Conservation (phyloP, 2,797 vertebrate species). For the Gymnopithys bicolor region DNA sequence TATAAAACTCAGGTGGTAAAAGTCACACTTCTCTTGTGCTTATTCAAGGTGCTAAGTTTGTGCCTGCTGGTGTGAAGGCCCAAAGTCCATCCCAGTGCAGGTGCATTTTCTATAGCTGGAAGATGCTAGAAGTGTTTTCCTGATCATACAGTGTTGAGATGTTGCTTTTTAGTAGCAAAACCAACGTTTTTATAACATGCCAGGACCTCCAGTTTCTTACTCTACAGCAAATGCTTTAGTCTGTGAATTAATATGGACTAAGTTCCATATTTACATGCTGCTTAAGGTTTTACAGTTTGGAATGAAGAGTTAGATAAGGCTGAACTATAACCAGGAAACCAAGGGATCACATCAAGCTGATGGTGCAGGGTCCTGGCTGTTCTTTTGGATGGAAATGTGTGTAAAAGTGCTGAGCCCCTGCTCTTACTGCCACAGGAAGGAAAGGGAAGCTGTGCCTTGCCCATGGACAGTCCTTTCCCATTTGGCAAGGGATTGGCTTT, state of each 20-base stretch:
- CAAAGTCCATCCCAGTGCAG: not conserved
- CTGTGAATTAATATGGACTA: not conserved
- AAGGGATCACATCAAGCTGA: not conserved
- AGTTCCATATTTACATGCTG: not conserved
- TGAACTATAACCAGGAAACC: not conserved
- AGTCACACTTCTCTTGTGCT: not conserved
- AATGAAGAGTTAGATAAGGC: not conserved
- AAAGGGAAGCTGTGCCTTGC: not conserved
- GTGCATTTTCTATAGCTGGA: not conserved
- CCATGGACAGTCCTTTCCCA: not conserved
- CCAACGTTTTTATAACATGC: fast-evolving
- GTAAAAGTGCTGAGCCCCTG: not conserved
- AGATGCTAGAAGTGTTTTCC: not conserved
- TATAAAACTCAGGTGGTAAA: not conserved
- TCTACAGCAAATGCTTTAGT: not conserved
- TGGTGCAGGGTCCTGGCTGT: not conserved
- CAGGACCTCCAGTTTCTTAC: not conserved
- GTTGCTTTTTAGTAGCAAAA: not conserved
- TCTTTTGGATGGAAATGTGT: not conserved
- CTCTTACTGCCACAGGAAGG: not conserved
- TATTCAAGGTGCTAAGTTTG: not conserved
- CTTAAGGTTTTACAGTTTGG: not conserved
- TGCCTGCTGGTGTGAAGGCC: not conserved
- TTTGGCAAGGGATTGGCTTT: not conserved
- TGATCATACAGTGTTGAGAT: not conserved